phyloP scores from a whole-genome alignment of 2,113 vertebrate genomes.

The Hoplias malabaricus region DNA sequence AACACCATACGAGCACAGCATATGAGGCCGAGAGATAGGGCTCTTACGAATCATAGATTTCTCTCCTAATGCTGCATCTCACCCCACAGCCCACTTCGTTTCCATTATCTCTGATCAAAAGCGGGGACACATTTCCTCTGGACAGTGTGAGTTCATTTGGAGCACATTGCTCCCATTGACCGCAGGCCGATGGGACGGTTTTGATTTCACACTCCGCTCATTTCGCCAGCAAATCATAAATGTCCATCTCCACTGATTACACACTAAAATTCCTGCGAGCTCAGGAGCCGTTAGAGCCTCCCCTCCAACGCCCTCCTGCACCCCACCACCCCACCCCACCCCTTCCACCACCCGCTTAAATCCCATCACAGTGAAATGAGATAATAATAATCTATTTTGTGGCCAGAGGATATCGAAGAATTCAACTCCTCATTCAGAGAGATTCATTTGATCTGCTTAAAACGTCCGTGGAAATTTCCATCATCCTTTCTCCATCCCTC shows the following conservation, averaged over 20 bases:
- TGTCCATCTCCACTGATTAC: constrained; percentile 36
- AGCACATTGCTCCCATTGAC: constrained; percentile 20
- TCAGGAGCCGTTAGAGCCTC: background rate
- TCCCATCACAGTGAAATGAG: constrained; percentile 24
- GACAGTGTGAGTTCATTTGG: constrained; percentile 27
- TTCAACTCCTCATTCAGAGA: constrained; percentile 34
- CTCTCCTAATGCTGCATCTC: background rate
- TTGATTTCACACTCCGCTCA: constrained; percentile 33
- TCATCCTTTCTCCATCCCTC: background rate
- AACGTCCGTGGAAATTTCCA: constrained; percentile 17
- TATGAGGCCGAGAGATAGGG: too few species aligned
- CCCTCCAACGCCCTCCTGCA: background rate
- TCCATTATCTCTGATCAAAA: constrained; percentile 25
- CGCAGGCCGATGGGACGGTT: constrained; percentile 1
- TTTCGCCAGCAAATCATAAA: constrained; percentile 36
- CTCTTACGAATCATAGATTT: constrained; percentile 7
- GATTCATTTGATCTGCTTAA: constrained; percentile 33
- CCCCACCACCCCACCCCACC: background rate
- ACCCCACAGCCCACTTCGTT: background rate
- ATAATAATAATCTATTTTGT: constrained; percentile 41
- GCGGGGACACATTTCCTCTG: background rate
- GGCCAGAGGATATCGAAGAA: constrained; percentile 14
- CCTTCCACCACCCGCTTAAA: background rate
- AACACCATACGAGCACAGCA: too few species aligned
- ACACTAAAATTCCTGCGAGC: constrained; percentile 20